phyloP scores from a whole-genome alignment of 2,113 vertebrate species.

The Cyanoderma ruficeps region DNA sequence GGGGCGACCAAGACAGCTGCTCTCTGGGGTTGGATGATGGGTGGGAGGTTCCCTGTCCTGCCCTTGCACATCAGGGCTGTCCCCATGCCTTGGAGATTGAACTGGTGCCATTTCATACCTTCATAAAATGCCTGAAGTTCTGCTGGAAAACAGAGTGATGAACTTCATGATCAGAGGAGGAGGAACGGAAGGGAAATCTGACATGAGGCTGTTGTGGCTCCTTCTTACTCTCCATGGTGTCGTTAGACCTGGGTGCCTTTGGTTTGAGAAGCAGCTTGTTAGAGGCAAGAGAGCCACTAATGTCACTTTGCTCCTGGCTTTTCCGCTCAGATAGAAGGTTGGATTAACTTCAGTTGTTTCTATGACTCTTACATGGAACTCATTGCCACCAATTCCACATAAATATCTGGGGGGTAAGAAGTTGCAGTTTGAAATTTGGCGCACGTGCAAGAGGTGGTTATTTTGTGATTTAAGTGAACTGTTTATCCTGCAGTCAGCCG shows the following conservation, averaged over 20 bases:
- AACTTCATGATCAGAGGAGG: background rate
- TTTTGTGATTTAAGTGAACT: background rate
- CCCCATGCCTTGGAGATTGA: background rate
- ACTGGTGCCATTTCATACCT: background rate
- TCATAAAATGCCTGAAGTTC: background rate
- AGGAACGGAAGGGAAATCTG: background rate
- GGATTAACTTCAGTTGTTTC: background rate
- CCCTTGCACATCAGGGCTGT: background rate
- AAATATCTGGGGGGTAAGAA: background rate
- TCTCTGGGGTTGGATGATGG: background rate
- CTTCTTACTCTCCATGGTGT: background rate
- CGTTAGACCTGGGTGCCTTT: background rate
- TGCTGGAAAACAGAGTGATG: background rate
- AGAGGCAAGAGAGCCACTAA: background rate
- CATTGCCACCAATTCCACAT: background rate
- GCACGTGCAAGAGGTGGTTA: background rate
- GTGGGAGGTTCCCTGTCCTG: background rate
- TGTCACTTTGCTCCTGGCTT: background rate
- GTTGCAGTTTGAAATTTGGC: background rate
- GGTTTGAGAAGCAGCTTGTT: background rate
- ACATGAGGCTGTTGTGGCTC: background rate
- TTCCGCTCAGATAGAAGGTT: background rate
- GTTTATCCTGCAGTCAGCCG: background rate
- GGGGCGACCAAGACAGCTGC: background rate
- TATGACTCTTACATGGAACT: background rate